A percentile compares a stretch with the other conserved stretches of the same genome.
Conservation (phyloP, 2,113 vertebrate species). For the Noturus placidus region DNA sequence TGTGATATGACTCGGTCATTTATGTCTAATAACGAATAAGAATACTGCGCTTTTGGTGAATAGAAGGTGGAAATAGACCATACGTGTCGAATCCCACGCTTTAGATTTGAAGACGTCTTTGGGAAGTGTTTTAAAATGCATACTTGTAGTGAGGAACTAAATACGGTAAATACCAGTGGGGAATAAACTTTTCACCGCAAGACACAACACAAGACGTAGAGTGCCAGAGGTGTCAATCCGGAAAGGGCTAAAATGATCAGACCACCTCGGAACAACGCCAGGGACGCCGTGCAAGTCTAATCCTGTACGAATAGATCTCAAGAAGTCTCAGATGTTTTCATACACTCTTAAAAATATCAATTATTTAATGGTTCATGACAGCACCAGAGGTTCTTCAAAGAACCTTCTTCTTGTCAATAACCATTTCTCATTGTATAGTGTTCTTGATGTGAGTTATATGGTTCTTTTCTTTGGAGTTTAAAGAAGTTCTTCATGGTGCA, state of each 20-base stretch:
- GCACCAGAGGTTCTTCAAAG: too few species aligned
- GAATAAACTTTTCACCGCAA: background rate
- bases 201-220: background rate
- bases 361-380: too few species aligned
- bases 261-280: background rate
- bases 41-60: background rate
- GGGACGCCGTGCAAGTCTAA: background rate
- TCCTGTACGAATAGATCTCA: background rate
- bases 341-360: too few species aligned
- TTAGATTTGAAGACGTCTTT: background rate
- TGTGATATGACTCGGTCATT: background rate
- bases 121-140: background rate
- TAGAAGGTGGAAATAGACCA: background rate
- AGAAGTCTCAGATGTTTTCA: too few species aligned
- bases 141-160: background rate
- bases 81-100: background rate
- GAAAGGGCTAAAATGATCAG: background rate
- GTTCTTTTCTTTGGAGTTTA: too few species aligned
- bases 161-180: background rate
- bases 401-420: too few species aligned
- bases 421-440: too few species aligned
- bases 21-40: background rate
- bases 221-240: background rate
- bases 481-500: too few species aligned
- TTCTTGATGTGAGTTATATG: too few species aligned